Evolutionary conservation across 2,113 vertebrate genomes (phyloP).

Genomic region (Lampris incognitus): DNA sequence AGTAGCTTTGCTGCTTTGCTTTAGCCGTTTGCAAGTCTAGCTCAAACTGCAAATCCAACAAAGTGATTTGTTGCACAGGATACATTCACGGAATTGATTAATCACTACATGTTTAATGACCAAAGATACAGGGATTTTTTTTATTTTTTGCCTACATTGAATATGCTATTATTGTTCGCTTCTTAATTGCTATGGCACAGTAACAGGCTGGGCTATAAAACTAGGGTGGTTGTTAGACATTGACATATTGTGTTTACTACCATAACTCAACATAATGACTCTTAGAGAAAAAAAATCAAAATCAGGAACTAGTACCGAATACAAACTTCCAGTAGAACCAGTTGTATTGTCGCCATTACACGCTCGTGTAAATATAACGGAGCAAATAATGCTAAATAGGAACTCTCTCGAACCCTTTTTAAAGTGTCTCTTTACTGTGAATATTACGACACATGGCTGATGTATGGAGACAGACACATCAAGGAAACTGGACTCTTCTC

Average conservation of each 20-base stretch:
- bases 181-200: too few species aligned
- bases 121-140: too few species aligned
- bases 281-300: background rate
- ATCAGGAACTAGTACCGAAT: background rate
- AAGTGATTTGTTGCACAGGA: too few species aligned
- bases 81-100: too few species aligned
- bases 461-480: background rate
- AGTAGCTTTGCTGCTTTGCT: too few species aligned
- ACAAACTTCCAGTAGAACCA: background rate
- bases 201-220: too few species aligned
- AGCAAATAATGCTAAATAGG: background rate
- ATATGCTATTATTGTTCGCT: too few species aligned
- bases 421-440: conserved; percentile 3
- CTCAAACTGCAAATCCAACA: too few species aligned
- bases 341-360: background rate
- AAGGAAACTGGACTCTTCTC: conserved; percentile 27
- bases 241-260: background rate
- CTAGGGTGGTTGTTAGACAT: too few species aligned
- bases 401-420: background rate
- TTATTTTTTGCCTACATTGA: too few species aligned
- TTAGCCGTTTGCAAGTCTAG: too few species aligned
- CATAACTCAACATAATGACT: background rate
- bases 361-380: background rate
- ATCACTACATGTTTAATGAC: too few species aligned
- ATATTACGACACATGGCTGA: background rate